Base-by-base conservation (phyloP, 1,140 invertebrate genomes). In the Magallana gigas region DNA sequence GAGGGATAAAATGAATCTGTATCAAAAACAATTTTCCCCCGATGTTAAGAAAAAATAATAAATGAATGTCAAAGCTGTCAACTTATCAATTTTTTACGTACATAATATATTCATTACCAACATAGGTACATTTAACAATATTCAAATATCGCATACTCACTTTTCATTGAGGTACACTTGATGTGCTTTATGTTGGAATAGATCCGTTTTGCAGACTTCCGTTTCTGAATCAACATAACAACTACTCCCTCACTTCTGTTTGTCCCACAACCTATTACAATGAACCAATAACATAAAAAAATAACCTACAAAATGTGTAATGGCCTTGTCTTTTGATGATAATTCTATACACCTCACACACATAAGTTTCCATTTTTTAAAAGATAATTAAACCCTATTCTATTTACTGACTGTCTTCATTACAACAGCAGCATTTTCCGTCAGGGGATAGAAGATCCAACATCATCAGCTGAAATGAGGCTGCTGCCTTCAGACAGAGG, bases 371-470 rank as follows among this genome's bases (percentile, higher is more conserved):
- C 2, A 2, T 48, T 48, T 48, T 48, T 48, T 4, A 48, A 48
- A 48, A 48, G 5, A 4, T 4, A 48, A 48, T 48, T 48, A 48
- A 48, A 48, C 36, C 36, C 36, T 48, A 48, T 48, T 48, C 36
- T 48, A 64, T 16, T 62, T 71, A 90, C 18, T 92, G 94, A 96
- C 97, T 98, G 62, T 96, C 96, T 48, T 96, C 96, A 95, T 99
- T 98, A 94, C 99, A 99, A 16, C 98, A 97, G 93, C 98, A 98
- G 95, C 98, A 99, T 91, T 95, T 96, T 3, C 98, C 98, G 92
- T 98, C 97, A 0, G 96, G 95, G 57, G 97, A 97, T 88, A 99
- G 96, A 97, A 99, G 99, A 90, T 96, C 97, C 6, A 99, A 95
- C 59, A 97, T 96, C 93, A 98, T 97, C 94, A 99, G 99, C 94